Base-by-base conservation (phyloP, 1,140 invertebrate species). In the Asobara japonica region DNA sequence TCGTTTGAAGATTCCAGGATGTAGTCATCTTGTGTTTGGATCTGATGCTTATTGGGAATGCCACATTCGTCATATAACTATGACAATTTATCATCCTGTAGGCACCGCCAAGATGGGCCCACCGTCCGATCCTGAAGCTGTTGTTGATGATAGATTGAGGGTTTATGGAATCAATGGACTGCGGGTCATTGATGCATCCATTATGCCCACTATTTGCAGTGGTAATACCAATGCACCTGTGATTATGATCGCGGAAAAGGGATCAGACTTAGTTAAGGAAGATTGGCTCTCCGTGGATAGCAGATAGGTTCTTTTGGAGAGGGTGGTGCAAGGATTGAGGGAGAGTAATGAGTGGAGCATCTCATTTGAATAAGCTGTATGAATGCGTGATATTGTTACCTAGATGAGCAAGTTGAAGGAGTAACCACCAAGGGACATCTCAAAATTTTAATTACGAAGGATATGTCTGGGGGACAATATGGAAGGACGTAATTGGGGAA, bases 221-320 rank as follows among this genome's bases (percentile, higher is more conserved):
- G 94, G 95, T 2, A 95, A 96, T 78, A 95, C 94, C 0, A 95
- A 96, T 84, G 95, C 94, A 0, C 93, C 95, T 2, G 90, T 91
- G 5, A 94, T 96, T 41, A 96, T 96, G 94, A 95, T 96, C 30
- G 95, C 89, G 0, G 95, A 96, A 80, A 95, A 95, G 84, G 94
- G 93, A 2, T 89, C 94, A 0, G 94, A 96, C 86, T 84, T 96
- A 76, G 94, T 96, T 67, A 94, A 94, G 84, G 88, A 90, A 77
- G 92, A 93, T 81, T 94, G 92, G 92, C 79, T 16, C 51, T 62
- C 6, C 66, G 30, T 18, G 64, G 68, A 73, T 75, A 64, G 48
- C 41, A 48, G 18, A 31, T 22, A 10, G 22, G 7, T 1, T 25
- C 22, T 5, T 45, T n/a, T 45, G 41, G 11, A 60, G 7, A 27